Evolutionary conservation across 2,113 vertebrate species (phyloP).

Genomic region (Corynorhinus townsendii): DNA sequence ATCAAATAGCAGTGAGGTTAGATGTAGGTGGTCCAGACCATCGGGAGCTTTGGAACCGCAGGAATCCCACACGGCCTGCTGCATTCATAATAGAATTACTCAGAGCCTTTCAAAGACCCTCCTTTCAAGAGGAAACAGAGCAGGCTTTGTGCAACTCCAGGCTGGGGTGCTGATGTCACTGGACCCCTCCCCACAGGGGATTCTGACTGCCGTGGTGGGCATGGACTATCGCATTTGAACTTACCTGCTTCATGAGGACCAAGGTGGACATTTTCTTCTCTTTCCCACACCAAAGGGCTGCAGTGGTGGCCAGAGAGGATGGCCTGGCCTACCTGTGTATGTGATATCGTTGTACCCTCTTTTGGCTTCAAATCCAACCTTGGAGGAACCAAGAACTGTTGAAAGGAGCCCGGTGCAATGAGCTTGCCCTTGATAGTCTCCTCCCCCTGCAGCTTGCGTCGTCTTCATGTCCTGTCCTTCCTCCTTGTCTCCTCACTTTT

Average conservation of each 20-base stretch:
- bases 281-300: neutral
- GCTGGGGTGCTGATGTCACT: neutral
- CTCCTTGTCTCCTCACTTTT: neutral
- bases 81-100: conserved; percentile 73
- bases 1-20: conserved; percentile 75
- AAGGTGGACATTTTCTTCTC: neutral
- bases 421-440: neutral
- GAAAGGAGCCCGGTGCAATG: neutral
- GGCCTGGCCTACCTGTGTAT: neutral
- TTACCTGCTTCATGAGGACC: neutral
- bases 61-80: conserved; percentile 58
- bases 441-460: neutral
- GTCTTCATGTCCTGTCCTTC: neutral
- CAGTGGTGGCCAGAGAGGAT: too few relatives aligned
- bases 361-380: neutral
- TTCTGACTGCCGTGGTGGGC: neutral
- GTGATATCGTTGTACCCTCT: neutral
- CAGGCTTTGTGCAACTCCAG: conserved; percentile 74
- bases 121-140: conserved; percentile 75
- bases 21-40: conserved; percentile 80
- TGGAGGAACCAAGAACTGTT: neutral
- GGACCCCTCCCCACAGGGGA: neutral
- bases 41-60: conserved; percentile 64
- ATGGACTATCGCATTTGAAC: neutral
- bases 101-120: conserved; percentile 74